phyloP scores from a whole-genome alignment of 1,140 invertebrate genomes.

The Orchestia grillus region DNA sequence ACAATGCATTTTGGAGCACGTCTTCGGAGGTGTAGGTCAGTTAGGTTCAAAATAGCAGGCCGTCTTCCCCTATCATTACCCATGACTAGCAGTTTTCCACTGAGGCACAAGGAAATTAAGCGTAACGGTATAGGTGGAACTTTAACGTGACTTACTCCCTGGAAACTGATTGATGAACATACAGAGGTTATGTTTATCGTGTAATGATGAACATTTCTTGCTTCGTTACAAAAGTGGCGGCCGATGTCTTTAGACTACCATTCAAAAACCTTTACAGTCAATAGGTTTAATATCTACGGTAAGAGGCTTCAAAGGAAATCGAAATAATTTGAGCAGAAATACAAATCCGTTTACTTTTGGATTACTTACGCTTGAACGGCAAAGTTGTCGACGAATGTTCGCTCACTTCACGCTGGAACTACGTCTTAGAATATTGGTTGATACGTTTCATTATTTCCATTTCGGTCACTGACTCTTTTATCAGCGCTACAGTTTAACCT shows the following conservation, averaged over 20 bases:
- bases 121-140: constrained; percentile 37
- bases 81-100: constrained; percentile 46
- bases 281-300: neutral
- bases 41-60: constrained; percentile 38
- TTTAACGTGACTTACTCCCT: constrained; percentile 50
- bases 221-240: neutral
- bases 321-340: too few relatives aligned
- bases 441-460: too few relatives aligned
- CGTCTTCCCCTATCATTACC: constrained; percentile 10
- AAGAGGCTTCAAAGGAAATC: neutral
- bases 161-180: constrained; percentile 28
- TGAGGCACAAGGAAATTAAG: constrained; percentile 36
- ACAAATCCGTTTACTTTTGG: too few relatives aligned
- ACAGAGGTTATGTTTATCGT: constrained; percentile 10
- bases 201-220: neutral
- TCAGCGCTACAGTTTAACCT: too few relatives aligned
- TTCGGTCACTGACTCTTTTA: too few relatives aligned
- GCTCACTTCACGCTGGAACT: too few relatives aligned
- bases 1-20: constrained; percentile 55
- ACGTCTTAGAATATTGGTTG: too few relatives aligned
- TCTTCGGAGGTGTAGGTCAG: constrained; percentile 22
- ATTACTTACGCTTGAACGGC: too few relatives aligned
- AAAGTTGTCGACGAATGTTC: too few relatives aligned
- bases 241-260: neutral
- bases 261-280: neutral